Evolutionary conservation across 2,888 invertebrate genomes (phyloP).

Genomic region (Lordiphosa andalusiaca): DNA sequence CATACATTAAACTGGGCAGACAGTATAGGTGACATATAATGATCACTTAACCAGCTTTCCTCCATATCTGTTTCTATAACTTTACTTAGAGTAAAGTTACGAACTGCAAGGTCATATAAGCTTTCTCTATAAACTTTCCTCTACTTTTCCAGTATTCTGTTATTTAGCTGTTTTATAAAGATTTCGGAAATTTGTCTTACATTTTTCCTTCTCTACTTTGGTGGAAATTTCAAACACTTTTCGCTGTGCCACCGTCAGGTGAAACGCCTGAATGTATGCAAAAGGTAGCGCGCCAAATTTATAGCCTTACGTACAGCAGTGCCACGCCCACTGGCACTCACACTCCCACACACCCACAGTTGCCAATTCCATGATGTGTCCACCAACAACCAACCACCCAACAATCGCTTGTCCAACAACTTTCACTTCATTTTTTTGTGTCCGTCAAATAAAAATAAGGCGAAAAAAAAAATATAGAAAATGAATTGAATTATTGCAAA

Average conservation of each 20-base stretch:
- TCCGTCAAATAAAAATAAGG: conserved; percentile 54
- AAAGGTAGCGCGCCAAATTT: conserved; percentile 55
- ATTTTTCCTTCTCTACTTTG: background rate
- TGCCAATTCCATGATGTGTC: background rate
- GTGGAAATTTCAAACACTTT: conserved; percentile 1
- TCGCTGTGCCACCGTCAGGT: background rate
- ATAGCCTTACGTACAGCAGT: conserved; percentile 25
- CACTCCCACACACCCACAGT: background rate
- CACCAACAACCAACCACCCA: conserved; percentile 1
- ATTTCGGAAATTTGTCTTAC: no score
- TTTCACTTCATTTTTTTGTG: conserved; percentile 44
- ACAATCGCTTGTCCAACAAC: conserved; percentile 27
- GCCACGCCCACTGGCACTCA: background rate
- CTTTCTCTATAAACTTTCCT: no score
- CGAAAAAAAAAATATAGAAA: conserved; percentile 77
- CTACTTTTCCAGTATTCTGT: no score
- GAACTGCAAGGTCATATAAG: no score
- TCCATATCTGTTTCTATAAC: no score
- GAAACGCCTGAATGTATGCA: conserved; percentile 39
- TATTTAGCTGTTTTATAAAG: no score
- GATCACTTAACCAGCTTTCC: no score
- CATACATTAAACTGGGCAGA: no score
- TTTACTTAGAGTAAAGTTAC: no score
- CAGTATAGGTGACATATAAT: no score
- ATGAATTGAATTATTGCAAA: conserved; percentile 78